Percentiles rank a stretch among this genome's conserved stretches.
Conservation (phyloP, 2,797 vertebrate genomes). For the Semotilus atromaculatus region DNA sequence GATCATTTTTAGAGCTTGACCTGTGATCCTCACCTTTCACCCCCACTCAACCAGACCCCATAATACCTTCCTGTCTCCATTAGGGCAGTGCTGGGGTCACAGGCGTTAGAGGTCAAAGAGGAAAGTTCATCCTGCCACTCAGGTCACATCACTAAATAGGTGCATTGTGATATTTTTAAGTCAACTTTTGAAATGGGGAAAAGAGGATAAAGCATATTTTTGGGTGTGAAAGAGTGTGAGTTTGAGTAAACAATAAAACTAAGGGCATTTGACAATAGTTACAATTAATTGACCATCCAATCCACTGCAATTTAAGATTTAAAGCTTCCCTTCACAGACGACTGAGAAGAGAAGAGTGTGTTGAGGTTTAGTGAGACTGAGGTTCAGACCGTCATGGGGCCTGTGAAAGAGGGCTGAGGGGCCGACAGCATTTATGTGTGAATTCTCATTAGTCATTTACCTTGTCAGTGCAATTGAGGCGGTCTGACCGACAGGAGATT, state of each 20-base stretch:
- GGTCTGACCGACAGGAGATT: conserved; percentile 30
- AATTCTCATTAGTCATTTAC: conserved; percentile 35
- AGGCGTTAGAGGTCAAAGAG: conserved; percentile 75
- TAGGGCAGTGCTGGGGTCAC: conserved; percentile 68
- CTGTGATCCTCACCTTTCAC: conserved; percentile 66
- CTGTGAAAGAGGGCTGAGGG: conserved; percentile 13
- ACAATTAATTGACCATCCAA: neutral
- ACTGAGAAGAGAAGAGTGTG: conserved; percentile 11
- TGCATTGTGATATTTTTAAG: conserved; percentile 71
- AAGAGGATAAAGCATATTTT: neutral
- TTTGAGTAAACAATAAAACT: neutral
- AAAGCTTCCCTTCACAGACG: conserved; percentile 16
- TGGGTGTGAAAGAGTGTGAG: neutral
- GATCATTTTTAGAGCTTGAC: conserved; percentile 77
- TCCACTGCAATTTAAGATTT: neutral
- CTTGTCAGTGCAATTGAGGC: conserved; percentile 39
- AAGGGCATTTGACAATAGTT: neutral
- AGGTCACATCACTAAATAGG: conserved; percentile 74
- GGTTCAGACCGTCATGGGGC: conserved; percentile 12
- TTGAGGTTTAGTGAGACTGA: conserved; percentile 29
- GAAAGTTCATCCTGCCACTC: conserved; percentile 74
- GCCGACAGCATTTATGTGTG: neutral
- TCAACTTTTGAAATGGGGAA: conserved; percentile 12
- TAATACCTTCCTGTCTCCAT: conserved; percentile 85
- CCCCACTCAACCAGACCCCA: conserved; percentile 60